Base-by-base conservation (phyloP, 2,888 invertebrate genomes). In the Ennomos quercinarius region DNA sequence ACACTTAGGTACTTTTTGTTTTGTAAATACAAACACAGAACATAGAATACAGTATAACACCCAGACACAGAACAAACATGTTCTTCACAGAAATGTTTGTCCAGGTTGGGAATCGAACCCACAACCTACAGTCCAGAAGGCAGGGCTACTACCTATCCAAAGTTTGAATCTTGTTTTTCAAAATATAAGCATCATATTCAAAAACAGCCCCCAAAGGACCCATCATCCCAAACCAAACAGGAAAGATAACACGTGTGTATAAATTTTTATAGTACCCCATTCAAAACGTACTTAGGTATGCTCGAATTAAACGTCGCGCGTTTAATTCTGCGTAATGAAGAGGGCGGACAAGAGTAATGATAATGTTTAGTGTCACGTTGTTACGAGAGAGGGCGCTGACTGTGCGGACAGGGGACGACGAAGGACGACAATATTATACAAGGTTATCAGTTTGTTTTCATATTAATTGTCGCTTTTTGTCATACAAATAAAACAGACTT, bases 311-410 rank as follows among this genome's bases (percentile, higher is more conserved):
- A 53, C 47, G 37, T 39, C 46, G 35, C 45, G 39, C 13, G 55
- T 53, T 62, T 62, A 62, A 60, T 57, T 62, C 47, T 42, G 43
- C 38, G 48, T 64, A 66, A 67, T 67, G 64, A 67, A 67, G 64
- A 57, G 60, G 52, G 52, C 42, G 52, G 50, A 55, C 64, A 64
- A 58, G 61, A 61, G 53, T 62, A 66, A 67, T 60, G 56, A 57
- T 47, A 34, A 57, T 52, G 55, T 40, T 46, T 37, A 27, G 41
- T 49, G 50, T 17, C 47, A 10, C 49, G 46, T 35, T 42, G 41
- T 43, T 37, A 10, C 38, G 47, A 46, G 13, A 36, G 47, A 46
- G 13, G 40, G 38, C 49, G 45, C 45, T 44, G 27, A 27, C 34
- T 27, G 17, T 11, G 27, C 37, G 10, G 11, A 27, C 27, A 27